Evolutionary conservation across 2,888 invertebrate species (phyloP).

Genomic region (Choreutis nemorana): DNA sequence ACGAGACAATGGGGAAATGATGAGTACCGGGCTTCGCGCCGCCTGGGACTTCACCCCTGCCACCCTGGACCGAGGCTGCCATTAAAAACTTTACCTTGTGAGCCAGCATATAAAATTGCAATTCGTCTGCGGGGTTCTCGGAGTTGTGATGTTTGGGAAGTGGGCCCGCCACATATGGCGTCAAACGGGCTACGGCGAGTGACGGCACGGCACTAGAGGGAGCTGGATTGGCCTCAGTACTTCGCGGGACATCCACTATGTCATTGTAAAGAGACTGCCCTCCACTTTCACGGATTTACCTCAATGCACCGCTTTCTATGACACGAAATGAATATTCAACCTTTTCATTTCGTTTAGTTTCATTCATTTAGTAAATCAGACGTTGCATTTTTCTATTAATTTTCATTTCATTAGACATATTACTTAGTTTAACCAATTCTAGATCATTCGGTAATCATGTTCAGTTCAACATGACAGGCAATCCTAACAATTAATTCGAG

Average conservation of each 20-base stretch:
- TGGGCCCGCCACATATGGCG: slow-evolving; percentile 50
- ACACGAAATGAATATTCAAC: no score
- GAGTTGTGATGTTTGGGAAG: slow-evolving; percentile 28
- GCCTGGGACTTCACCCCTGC: slow-evolving; percentile 60
- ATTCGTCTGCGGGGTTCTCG: slow-evolving; percentile 19
- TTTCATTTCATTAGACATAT: no score
- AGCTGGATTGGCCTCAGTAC: slow-evolving; percentile 51
- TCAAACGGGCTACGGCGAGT: slow-evolving; percentile 58
- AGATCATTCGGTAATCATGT: no score
- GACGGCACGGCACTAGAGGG: slow-evolving; percentile 58
- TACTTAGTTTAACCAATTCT: no score
- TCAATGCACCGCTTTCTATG: no score
- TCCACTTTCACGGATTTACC: slow-evolving; percentile 32
- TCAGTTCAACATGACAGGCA: no score
- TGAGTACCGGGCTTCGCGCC: slow-evolving; percentile 55
- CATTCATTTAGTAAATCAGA: no score
- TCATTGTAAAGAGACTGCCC: slow-evolving; percentile 26
- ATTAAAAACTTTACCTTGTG: slow-evolving; percentile 31
- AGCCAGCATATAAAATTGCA: slow-evolving; percentile 22
- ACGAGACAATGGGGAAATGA: slow-evolving; percentile 68
- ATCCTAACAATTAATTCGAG: no score
- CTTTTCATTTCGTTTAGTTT: no score
- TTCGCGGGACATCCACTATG: slow-evolving; percentile 39
- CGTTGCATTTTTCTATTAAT: no score
- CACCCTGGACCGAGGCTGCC: slow-evolving; percentile 24